A percentile compares a stretch with the other conserved stretches of the same genome.
phyloP scores from a whole-genome alignment of 1,140 invertebrate genomes.

The Caerostris darwini region DNA sequence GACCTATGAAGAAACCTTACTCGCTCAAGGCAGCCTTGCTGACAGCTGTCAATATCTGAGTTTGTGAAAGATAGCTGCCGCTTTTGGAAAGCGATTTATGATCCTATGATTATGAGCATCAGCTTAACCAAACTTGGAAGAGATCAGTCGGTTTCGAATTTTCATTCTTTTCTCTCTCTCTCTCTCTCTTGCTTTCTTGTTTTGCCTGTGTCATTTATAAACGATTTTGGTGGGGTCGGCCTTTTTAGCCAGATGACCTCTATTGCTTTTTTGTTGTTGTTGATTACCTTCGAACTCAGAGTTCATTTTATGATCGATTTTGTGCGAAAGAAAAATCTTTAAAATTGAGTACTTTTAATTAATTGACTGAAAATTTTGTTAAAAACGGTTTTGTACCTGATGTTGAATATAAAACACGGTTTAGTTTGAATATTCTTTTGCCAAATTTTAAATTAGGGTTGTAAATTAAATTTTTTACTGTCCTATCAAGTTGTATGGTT shows the following conservation, averaged over 20 bases:
- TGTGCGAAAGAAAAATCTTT: too few species aligned
- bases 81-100: conserved; percentile 65
- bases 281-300: not conserved
- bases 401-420: too few species aligned
- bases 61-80: conserved; percentile 64
- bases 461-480: too few species aligned
- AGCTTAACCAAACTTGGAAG: conserved; percentile 55
- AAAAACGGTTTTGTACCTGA: too few species aligned
- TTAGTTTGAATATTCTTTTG: too few species aligned
- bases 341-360: too few species aligned
- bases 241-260: not conserved
- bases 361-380: too few species aligned
- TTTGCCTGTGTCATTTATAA: conserved; percentile 44
- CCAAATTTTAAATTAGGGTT: too few species aligned
- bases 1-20: conserved; percentile 58
- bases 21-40: conserved; percentile 9
- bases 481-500: too few species aligned
- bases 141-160: conserved; percentile 64
- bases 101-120: conserved; percentile 62
- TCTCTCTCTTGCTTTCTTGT: not conserved
- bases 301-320: too few species aligned
- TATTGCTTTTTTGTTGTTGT: not conserved
- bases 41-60: conserved; percentile 71
- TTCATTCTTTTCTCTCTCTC: not conserved
- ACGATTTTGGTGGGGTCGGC: not conserved